Evolutionary conservation across 2,113 vertebrate genomes (phyloP).

Genomic region (Jacana jacana): DNA sequence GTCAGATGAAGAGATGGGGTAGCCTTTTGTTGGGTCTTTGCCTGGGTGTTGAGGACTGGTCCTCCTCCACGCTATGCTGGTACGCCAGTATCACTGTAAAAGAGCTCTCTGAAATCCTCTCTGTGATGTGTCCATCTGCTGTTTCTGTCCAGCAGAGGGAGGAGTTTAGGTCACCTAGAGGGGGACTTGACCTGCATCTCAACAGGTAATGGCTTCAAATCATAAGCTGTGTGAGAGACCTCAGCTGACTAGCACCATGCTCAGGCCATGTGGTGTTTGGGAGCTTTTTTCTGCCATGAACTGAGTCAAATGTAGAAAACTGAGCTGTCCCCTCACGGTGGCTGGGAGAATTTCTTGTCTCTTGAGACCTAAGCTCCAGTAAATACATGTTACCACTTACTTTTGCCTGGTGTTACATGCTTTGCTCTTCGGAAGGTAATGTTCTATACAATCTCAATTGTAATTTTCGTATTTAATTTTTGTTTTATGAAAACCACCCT

Average conservation of each 20-base stretch:
- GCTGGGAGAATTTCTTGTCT: background rate
- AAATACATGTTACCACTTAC: background rate
- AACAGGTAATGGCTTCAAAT: background rate
- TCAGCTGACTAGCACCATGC: background rate
- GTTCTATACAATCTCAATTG: background rate
- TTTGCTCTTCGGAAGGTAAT: background rate
- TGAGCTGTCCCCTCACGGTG: background rate
- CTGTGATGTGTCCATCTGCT: background rate
- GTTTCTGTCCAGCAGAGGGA: background rate
- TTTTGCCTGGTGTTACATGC: background rate
- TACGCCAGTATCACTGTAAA: background rate
- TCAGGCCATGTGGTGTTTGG: background rate
- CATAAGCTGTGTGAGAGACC: background rate
- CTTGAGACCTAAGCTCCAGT: background rate
- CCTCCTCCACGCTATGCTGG: background rate
- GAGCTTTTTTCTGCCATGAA: background rate
- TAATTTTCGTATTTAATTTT: background rate
- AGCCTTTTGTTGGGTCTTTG: background rate
- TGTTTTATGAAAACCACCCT: background rate
- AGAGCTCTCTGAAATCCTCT: background rate
- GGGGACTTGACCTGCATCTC: background rate
- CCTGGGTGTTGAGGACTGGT: background rate
- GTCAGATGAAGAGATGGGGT: background rate
- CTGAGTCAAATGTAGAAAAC: background rate
- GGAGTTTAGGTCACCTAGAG: background rate